Percentiles rank a stretch among this genome's conserved stretches.
phyloP scores from a whole-genome alignment of 1,140 invertebrate species.

The Sesamia nonagrioides region DNA sequence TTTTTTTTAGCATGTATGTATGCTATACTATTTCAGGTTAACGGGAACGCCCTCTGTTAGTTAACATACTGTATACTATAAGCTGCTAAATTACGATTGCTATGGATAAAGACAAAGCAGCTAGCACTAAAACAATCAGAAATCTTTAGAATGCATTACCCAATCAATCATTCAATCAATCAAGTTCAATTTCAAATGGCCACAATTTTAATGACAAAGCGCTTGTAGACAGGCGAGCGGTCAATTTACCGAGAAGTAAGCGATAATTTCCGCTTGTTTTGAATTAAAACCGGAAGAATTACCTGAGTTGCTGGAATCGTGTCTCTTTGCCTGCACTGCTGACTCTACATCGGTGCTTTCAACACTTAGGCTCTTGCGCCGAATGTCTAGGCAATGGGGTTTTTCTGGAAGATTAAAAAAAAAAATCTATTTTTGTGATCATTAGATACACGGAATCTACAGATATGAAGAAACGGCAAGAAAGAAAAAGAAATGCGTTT shows the following conservation, averaged over 20 bases:
- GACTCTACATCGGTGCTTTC: slow-evolving; percentile 63
- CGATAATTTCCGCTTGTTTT: slow-evolving; percentile 11
- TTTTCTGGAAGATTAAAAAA: slow-evolving; percentile 51
- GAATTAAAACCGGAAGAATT: background rate
- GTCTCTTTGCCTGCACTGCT: slow-evolving; percentile 62
- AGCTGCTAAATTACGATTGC: background rate
- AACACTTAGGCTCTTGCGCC: slow-evolving; percentile 53
- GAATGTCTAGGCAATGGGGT: slow-evolving; percentile 51
- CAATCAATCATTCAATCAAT: slow-evolving; percentile 13
- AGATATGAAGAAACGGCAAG: too few species aligned
- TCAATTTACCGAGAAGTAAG: slow-evolving; percentile 16
- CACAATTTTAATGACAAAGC: slow-evolving; percentile 7
- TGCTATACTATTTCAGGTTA: too few species aligned
- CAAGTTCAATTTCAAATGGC: slow-evolving; percentile 16
- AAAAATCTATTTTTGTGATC: too few species aligned
- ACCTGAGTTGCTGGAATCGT: slow-evolving; percentile 74
- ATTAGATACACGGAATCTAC: too few species aligned
- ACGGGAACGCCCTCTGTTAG: too few species aligned
- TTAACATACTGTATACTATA: too few species aligned
- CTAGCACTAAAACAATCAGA: background rate
- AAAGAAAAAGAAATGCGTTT: too few species aligned
- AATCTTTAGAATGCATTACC: background rate
- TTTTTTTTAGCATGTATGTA: too few species aligned
- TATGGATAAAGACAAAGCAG: background rate
- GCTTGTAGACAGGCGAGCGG: slow-evolving; percentile 5